Base-by-base conservation (phyloP, 2,113 vertebrate genomes). In the Rhea pennata region DNA sequence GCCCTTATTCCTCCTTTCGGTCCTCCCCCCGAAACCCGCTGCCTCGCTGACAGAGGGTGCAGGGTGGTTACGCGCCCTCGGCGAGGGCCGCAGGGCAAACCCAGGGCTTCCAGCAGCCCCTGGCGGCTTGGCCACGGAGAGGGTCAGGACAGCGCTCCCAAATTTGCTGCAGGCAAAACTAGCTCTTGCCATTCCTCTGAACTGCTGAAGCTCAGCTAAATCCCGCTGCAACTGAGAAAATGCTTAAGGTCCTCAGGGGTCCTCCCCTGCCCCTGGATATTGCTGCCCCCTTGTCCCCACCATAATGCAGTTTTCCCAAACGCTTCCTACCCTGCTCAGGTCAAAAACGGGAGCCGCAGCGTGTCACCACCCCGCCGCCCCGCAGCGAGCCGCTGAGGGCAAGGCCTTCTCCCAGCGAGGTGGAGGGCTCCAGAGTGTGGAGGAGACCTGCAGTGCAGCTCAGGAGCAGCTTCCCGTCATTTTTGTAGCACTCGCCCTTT, bases 391-490 rank as follows among this genome's bases (percentile, higher is more conserved):
- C 46, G 17, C 46, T 19, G 17, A 48, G 46, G 17, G 46, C 80
- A 24, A 14, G 36, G 21, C 44, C 61, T 36, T 50, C 0, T 0
- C 12, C 36, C 33, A 2, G 4, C 51, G 23, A 36, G 0, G 1
- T 0, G 23, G 65, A 69, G 16, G 40, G 11, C 27, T 36, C 54
- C 61, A 53, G 23, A 56, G 53, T 33, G 7, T 0, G 21, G 56
- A 51, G 33, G 24, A 48, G 74, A 39, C 42, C 1, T 36, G 33
- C 17, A 16, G 22, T 13, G 40, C 53, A 58, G 78, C 70, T 74
- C 72, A 40, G 69, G 39, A 19, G 20, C 87, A n/a, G 50, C 36
- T 12, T 4, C 0, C 46, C 59, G 42, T 62, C 53, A 66, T 61
- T 5, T 23, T 44, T 48, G 1, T 5, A 15, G 3, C 19, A 36